Percentiles rank a stretch among this genome's conserved stretches.
These are phyloP conservation scores for Eupeodes latifasciatus DNA, from an alignment of 2,888 invertebrate species.

Conservation along the genomic window DNA sequence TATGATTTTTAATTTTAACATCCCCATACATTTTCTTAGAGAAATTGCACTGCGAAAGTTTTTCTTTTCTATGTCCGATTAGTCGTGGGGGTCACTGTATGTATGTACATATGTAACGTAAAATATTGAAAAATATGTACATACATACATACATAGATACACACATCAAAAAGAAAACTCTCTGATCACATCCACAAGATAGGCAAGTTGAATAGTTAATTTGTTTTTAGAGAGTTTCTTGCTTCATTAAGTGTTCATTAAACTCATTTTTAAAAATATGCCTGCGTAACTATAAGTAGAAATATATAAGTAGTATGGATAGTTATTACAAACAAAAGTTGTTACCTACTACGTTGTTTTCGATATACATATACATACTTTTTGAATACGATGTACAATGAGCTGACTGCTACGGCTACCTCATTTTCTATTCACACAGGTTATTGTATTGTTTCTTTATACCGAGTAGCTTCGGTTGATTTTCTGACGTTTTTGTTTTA, in stretches of 20 bases:
- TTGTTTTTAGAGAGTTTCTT: background rate
- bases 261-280: constrained; percentile 13
- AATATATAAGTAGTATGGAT: background rate
- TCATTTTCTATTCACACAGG: constrained; percentile 73
- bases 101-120: no score
- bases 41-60: no score
- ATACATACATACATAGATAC: no score
- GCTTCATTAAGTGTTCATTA: constrained; percentile 26
- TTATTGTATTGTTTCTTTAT: constrained; percentile 69
- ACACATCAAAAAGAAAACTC: no score
- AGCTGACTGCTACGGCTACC: constrained; percentile 33
- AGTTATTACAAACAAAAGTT: constrained; percentile 6
- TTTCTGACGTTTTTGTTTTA: background rate
- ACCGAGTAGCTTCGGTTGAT: constrained; percentile 30
- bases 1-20: no score
- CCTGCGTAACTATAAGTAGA: background rate
- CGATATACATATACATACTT: background rate
- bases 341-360: constrained; percentile 54
- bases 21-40: no score
- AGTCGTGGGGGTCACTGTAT: no score
- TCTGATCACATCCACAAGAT: no score
- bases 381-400: background rate
- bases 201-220: background rate
- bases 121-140: no score
- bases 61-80: no score